phyloP scores from a whole-genome alignment of 2,888 invertebrate species.

The Marronus borbonicus region DNA sequence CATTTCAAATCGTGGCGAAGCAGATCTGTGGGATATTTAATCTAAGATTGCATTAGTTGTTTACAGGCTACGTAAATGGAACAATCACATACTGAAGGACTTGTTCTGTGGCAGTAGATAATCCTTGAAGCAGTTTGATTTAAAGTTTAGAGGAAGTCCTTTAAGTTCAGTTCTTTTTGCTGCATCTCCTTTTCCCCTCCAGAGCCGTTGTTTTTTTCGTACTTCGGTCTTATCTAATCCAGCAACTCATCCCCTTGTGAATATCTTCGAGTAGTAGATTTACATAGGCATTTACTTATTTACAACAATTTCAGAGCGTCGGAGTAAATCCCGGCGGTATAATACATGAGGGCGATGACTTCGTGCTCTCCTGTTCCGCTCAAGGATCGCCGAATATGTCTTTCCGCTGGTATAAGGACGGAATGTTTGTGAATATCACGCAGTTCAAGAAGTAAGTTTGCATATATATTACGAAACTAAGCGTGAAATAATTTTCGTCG shows the following conservation, averaged over 20 bases:
- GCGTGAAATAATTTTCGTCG: conserved; percentile 16
- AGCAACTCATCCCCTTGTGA: not conserved
- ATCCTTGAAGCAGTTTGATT: not conserved
- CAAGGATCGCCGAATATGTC: conserved; percentile 83
- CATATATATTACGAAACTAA: conserved; percentile 7
- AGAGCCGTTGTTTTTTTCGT: not conserved
- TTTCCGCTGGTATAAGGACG: conserved; percentile 89
- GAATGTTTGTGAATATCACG: conserved; percentile 81
- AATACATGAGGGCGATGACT: conserved; percentile 81
- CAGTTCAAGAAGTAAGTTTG: conserved; percentile 78
- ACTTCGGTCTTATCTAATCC: not conserved
- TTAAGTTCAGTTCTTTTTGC: not conserved
- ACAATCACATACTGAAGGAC: no score
- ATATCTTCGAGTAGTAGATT: not conserved
- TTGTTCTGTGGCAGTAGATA: no score
- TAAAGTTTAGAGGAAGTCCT: not conserved
- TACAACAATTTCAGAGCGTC: conserved; percentile 68
- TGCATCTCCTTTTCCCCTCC: not conserved
- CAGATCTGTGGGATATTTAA: no score
- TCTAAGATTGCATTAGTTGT: no score
- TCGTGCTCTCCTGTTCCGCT: conserved; percentile 84
- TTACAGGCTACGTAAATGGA: no score
- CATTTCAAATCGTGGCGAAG: no score
- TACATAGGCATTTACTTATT: not conserved
- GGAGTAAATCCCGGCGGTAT: conserved; percentile 70